These are phyloP conservation scores for Salvelinus sp. DNA, from an alignment of 2,113 vertebrate genomes.

Conservation along the genomic window DNA sequence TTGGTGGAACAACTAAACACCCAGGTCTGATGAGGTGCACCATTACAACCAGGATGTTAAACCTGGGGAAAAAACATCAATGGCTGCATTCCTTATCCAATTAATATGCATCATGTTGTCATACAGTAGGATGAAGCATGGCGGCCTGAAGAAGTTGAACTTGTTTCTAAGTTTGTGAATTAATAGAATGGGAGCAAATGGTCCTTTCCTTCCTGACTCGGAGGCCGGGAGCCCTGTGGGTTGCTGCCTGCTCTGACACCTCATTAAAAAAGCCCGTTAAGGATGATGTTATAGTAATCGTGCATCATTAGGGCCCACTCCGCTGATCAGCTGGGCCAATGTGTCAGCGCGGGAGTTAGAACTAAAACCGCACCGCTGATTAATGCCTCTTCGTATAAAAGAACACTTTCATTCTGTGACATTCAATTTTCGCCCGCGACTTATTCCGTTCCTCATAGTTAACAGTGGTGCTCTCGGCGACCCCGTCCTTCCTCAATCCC, in stretches of 20 bases:
- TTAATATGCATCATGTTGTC: background rate
- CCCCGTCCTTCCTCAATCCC: constrained; percentile 45
- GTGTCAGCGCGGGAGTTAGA: constrained; percentile 72
- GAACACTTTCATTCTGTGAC: constrained; percentile 72
- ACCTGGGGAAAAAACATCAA: background rate
- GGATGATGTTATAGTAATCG: constrained; percentile 83
- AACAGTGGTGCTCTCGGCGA: constrained; percentile 60
- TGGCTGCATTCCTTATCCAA: background rate
- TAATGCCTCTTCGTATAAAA: constrained; percentile 78
- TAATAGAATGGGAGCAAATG: constrained; percentile 56
- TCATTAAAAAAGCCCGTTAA: constrained; percentile 79
- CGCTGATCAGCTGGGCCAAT: constrained; percentile 77
- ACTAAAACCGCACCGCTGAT: constrained; percentile 69
- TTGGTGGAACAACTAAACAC: background rate
- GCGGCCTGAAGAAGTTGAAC: constrained; percentile 46
- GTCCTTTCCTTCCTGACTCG: constrained; percentile 31
- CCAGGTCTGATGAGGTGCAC: too few relatives aligned
- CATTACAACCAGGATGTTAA: background rate
- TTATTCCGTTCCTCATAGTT: constrained; percentile 75
- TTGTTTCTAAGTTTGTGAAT: constrained; percentile 55
- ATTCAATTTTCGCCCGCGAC: constrained; percentile 72
- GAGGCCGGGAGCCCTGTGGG: constrained; percentile 62
- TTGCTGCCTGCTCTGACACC: constrained; percentile 70
- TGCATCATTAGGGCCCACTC: constrained; percentile 81
- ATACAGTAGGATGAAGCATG: background rate